Evolutionary conservation across 2,113 vertebrate genomes (phyloP).

Genomic region (Nicator chloris): DNA sequence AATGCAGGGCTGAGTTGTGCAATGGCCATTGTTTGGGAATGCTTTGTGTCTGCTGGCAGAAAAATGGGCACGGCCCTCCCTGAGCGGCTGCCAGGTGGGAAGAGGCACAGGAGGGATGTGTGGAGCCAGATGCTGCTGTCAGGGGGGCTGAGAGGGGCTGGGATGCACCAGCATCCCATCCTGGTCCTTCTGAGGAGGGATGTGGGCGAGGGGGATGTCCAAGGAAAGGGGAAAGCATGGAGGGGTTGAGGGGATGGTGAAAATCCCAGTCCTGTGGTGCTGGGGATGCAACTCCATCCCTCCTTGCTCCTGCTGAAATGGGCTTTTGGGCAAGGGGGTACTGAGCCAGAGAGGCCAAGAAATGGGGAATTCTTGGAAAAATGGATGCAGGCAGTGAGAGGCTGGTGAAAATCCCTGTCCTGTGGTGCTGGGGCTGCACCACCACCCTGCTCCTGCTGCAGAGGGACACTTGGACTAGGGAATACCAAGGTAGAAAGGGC

Average conservation of each 20-base stretch:
- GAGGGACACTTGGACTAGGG: background rate
- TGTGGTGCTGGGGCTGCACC: background rate
- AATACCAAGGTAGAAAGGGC: rapidly evolving
- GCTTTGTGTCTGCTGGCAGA: slow-evolving; percentile 45
- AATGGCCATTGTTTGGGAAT: slow-evolving; percentile 36
- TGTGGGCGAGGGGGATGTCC: rapidly evolving
- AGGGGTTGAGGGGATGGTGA: rapidly evolving
- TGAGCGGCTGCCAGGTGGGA: background rate
- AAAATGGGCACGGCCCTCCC: background rate
- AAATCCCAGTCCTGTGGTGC: background rate
- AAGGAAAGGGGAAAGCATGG: background rate
- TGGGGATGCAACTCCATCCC: background rate
- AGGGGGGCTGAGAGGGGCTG: background rate
- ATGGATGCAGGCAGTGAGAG: rapidly evolving
- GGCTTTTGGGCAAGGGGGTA: rapidly evolving
- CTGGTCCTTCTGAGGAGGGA: background rate
- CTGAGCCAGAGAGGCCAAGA: background rate
- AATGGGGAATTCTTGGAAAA: background rate
- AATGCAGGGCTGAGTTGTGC: background rate
- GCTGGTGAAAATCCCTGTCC: background rate
- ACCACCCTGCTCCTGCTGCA: background rate
- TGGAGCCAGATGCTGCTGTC: background rate
- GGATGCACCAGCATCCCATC: background rate
- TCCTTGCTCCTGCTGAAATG: background rate
- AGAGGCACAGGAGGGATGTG: background rate